Base-by-base conservation (phyloP, 1,140 invertebrate species). In the Glomeris maerens region DNA sequence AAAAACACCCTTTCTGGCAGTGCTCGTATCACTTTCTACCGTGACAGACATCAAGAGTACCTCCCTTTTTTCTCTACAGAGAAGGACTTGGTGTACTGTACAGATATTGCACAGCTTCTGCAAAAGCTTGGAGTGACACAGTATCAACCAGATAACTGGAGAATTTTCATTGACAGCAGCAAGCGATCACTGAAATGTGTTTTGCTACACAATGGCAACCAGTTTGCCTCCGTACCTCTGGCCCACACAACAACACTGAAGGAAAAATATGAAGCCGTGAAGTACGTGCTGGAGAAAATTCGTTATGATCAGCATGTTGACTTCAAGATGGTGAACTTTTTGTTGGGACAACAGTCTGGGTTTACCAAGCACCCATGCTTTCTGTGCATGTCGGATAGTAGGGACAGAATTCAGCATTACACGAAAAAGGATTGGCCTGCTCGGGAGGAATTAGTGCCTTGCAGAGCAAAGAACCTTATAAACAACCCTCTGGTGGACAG, bases 361-460 rank as follows among this genome's bases (percentile, higher is more conserved):
- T 60, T 36, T 36, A 60, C 50, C 28, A 58, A 60, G 38, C 50
- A 50, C 40, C 57, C 29, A 1, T 60, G 58, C 22, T 58, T 56
- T 52, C 28, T 61, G 7, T 61, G 55, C 31, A 45, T 49, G 46
- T 57, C 57, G 55, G 59, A 61, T 42, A 54, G 57, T 44, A 25
- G 52, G 41, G 55, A 42, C 23, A 54, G 49, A 45, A 27, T 27
- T 17, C 17, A 44, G 27, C 57, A 59, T 27, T 59, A 49, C n/a
- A 47, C 27, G 20, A 42, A 52, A 46, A 57, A 47, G 36, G 50
- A 58, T 21, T 59, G 47, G 56, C 29, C 56, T 25, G 27, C 42
- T 23, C 25, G 52, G n/a, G 46, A 50, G 26, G 26, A 27, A 17
- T n/a, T 57, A 22, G 25, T 31, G 44, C 25, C 25, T 23, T 22